Conservation (phyloP, 2,888 invertebrate species). For the Temnothorax ravouxi region DNA sequence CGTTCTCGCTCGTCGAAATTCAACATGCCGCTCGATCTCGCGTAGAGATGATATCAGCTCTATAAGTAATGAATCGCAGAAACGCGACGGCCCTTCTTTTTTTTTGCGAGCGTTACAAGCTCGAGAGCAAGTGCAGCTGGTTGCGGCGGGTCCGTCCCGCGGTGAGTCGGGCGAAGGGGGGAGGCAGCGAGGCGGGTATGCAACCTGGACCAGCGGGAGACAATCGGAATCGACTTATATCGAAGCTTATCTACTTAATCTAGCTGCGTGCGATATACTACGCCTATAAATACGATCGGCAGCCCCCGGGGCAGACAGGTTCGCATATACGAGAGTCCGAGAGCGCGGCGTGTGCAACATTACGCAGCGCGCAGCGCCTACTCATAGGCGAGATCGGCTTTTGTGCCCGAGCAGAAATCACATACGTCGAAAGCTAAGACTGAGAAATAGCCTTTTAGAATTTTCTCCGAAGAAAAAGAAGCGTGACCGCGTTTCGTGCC, state of each 20-base stretch:
- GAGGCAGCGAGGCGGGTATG: constrained; percentile 20
- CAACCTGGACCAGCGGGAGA: constrained; percentile 62
- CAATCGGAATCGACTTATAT: constrained; percentile 71
- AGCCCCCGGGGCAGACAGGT: constrained; percentile 68
- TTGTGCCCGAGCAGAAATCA: constrained; percentile 7
- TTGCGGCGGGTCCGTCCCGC: constrained; percentile 4
- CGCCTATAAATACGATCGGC: constrained; percentile 72
- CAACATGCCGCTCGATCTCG: constrained; percentile 52
- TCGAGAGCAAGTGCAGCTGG: constrained; percentile 46
- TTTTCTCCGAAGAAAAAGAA: neutral
- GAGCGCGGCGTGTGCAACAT: constrained; percentile 49
- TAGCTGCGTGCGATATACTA: constrained; percentile 64
- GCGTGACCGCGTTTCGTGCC: neutral
- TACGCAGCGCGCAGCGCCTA: constrained; percentile 13
- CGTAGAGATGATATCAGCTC: constrained; percentile 51
- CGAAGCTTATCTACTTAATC: constrained; percentile 72
- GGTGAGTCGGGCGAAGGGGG: constrained; percentile 5
- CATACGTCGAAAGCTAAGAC: neutral
- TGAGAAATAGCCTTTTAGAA: constrained; percentile 37
- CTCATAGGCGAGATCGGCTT: constrained; percentile 36
- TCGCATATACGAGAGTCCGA: constrained; percentile 65
- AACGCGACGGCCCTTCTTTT: constrained; percentile 44
- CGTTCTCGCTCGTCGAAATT: constrained; percentile 45
- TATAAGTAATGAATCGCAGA: constrained; percentile 55
- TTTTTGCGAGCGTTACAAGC: constrained; percentile 43